Evolutionary conservation across 2,888 invertebrate species (phyloP).

Genomic region (Papilio protenor): DNA sequence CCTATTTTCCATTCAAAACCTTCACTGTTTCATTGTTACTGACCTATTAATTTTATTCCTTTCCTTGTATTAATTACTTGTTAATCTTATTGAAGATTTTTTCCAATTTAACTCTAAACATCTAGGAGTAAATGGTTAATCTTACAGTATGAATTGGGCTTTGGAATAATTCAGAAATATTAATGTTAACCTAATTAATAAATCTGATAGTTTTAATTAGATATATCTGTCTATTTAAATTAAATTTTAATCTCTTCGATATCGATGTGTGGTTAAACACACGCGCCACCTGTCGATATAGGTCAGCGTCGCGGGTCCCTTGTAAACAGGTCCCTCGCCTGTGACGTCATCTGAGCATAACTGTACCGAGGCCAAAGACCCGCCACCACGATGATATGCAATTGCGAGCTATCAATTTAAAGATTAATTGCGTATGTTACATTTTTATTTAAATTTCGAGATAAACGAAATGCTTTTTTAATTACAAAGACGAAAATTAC

Average conservation of each 20-base stretch:
- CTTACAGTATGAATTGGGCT: too few species aligned
- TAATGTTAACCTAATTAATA: neutral
- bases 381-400: conserved; percentile 40
- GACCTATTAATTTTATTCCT: too few species aligned
- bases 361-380: conserved; percentile 43
- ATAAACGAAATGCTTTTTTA: neutral
- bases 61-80: too few species aligned
- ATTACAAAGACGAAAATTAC: too few species aligned
- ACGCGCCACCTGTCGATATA: conserved; percentile 63
- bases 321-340: conserved; percentile 50
- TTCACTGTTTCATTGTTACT: too few species aligned
- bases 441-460: neutral
- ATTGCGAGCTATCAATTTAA: conserved; percentile 32
- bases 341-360: conserved; percentile 50
- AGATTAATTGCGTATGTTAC: conserved; percentile 20
- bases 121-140: too few species aligned
- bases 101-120: too few species aligned
- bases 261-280: conserved; percentile 48
- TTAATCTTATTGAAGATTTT: too few species aligned
- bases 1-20: too few species aligned
- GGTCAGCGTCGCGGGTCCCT: conserved; percentile 65
- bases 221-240: too few species aligned
- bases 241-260: conserved; percentile 41
- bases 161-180: neutral
- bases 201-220: neutral